Evolutionary conservation across 2,797 vertebrate genomes (phyloP).

Genomic region (Adelosebastes latens): DNA sequence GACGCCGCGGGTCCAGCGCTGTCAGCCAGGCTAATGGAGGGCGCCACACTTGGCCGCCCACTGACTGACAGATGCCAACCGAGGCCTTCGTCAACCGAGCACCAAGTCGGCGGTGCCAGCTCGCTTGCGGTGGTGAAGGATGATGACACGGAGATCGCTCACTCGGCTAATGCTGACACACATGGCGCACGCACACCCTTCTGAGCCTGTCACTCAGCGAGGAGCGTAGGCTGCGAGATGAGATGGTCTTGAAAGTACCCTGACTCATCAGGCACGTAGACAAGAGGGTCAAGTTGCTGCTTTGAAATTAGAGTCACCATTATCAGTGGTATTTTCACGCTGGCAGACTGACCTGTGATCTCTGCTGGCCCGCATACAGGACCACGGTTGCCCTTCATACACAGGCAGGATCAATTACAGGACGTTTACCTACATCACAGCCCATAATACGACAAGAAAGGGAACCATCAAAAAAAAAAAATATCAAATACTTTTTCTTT

Average conservation of each 20-base stretch:
- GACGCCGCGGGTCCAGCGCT: constrained; percentile 61
- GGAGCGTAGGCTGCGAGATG: constrained; percentile 32
- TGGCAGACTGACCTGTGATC: constrained; percentile 49
- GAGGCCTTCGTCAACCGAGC: constrained; percentile 39
- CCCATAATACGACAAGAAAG: neutral
- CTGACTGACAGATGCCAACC: constrained; percentile 78
- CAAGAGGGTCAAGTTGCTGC: constrained; percentile 62
- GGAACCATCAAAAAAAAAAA: neutral
- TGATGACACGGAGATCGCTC: constrained; percentile 61
- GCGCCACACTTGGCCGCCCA: constrained; percentile 61
- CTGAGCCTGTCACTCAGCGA: constrained; percentile 55
- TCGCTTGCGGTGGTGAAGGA: constrained; percentile 42
- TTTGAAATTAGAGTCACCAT: constrained; percentile 56
- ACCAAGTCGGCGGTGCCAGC: constrained; percentile 37
- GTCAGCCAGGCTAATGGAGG: constrained; percentile 77
- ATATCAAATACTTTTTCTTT: neutral
- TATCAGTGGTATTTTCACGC: constrained; percentile 47
- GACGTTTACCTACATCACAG: neutral
- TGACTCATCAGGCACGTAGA: constrained; percentile 49
- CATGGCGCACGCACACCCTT: constrained; percentile 24
- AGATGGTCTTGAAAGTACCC: constrained; percentile 45
- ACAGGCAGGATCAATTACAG: constrained; percentile 12
- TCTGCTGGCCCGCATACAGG: constrained; percentile 25
- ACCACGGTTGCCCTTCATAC: neutral
- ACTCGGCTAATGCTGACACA: constrained; percentile 63